phyloP scores from a whole-genome alignment of 2,888 invertebrate species.

The Limulus polyphemus region DNA sequence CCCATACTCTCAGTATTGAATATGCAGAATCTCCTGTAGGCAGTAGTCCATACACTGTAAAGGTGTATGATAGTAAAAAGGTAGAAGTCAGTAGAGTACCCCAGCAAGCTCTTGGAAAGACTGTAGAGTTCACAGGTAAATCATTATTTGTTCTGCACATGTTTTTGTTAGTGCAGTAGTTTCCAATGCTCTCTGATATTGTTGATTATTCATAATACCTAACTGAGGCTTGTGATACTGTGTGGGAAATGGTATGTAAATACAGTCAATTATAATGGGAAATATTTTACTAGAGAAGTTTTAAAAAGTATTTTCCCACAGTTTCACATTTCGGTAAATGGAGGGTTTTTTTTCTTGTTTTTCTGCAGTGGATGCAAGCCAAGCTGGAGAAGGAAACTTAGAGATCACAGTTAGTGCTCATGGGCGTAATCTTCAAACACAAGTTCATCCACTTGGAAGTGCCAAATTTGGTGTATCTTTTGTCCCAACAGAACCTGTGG shows the following conservation, averaged over 20 bases:
- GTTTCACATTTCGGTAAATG: no score
- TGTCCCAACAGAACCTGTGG: slow-evolving; percentile 82
- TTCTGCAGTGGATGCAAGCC: slow-evolving; percentile 70
- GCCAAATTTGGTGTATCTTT: slow-evolving; percentile 91
- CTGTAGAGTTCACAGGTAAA: slow-evolving; percentile 70
- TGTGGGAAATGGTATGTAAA: no score
- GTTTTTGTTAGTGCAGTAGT: no score
- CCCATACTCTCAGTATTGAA: slow-evolving; percentile 77
- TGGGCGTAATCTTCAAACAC: slow-evolving; percentile 85
- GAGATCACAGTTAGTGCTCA: slow-evolving; percentile 92
- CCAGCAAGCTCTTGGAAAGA: slow-evolving; percentile 68
- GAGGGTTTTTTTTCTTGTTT: background rate
- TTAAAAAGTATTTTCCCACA: no score
- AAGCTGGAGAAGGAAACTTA: slow-evolving; percentile 92
- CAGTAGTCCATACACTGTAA: slow-evolving; percentile 54
- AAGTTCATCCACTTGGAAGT: slow-evolving; percentile 83
- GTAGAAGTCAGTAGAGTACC: slow-evolving; percentile 70
- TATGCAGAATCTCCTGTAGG: slow-evolving; percentile 78
- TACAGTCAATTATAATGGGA: no score
- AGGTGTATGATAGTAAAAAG: slow-evolving; percentile 82
- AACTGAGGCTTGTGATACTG: no score
- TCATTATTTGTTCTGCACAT: background rate
- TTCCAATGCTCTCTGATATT: no score
- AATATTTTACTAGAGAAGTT: no score
- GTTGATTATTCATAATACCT: no score